Evolutionary conservation across 2,797 vertebrate species (phyloP).

Genomic region (Liparis tanakae): DNA sequence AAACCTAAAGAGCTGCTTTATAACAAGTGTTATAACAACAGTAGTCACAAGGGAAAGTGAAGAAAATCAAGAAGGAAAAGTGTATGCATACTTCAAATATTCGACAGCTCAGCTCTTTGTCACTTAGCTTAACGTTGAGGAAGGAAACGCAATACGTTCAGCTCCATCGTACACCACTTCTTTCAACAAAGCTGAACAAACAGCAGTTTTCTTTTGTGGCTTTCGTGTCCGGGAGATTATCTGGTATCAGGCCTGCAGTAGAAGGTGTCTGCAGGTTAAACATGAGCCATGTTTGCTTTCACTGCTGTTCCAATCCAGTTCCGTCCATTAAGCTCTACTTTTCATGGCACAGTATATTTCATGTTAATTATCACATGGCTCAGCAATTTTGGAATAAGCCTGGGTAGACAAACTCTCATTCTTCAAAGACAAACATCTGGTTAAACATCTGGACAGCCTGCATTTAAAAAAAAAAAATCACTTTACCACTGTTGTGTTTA

Average conservation of each 20-base stretch:
- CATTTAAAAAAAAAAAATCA: background rate
- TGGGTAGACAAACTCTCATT: background rate
- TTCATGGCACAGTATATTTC: slow-evolving; percentile 28
- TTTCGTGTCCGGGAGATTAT: slow-evolving; percentile 30
- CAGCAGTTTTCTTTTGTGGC: slow-evolving; percentile 31
- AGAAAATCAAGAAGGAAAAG: background rate
- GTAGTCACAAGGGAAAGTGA: background rate
- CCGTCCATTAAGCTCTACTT: slow-evolving; percentile 21
- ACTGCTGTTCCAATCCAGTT: slow-evolving; percentile 5
- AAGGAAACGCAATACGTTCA: slow-evolving; percentile 7
- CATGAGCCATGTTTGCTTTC: slow-evolving; percentile 33
- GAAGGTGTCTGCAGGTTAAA: slow-evolving; percentile 31
- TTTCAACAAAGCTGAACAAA: slow-evolving; percentile 51
- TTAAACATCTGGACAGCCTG: slow-evolving; percentile 19
- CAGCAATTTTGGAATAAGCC: slow-evolving; percentile 24
- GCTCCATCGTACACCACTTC: slow-evolving; percentile 10
- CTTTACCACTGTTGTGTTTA: background rate
- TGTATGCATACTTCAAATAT: background rate
- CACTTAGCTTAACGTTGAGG: background rate
- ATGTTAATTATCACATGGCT: slow-evolving; percentile 15
- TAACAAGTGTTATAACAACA: background rate
- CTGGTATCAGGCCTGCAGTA: slow-evolving; percentile 33
- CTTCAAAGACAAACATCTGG: slow-evolving; percentile 24
- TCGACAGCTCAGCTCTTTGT: slow-evolving; percentile 7
- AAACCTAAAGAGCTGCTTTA: background rate